phyloP scores from a whole-genome alignment of 1,140 invertebrate genomes.

The Lutraria rhynchaena region DNA sequence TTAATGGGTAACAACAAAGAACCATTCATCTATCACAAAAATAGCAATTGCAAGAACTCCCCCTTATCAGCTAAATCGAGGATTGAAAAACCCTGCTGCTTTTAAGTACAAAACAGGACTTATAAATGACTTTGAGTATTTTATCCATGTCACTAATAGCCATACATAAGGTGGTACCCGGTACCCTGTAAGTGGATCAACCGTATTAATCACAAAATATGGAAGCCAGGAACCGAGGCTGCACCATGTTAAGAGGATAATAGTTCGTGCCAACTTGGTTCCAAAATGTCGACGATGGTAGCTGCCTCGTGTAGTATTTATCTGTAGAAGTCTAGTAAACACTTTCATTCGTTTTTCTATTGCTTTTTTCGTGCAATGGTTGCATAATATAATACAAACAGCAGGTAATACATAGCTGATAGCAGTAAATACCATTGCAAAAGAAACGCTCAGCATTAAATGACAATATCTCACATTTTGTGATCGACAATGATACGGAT shows the following conservation, averaged over 20 bases:
- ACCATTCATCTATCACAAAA: too few relatives aligned
- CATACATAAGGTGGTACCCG: conserved; percentile 44
- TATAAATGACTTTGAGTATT: conserved; percentile 19
- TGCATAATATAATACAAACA: conserved; percentile 27
- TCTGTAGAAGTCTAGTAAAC: conserved; percentile 14
- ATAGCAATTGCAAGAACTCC: too few relatives aligned
- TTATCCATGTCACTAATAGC: conserved; percentile 28
- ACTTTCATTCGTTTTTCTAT: conserved; percentile 17
- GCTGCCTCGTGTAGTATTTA: conserved; percentile 36
- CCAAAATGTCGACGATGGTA: conserved; percentile 40
- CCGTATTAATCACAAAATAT: conserved; percentile 14
- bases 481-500: not conserved
- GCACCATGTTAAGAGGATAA: not conserved
- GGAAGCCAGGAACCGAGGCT: conserved; percentile 24
- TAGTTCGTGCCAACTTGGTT: conserved; percentile 41
- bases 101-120: conserved; percentile 30
- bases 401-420: not conserved
- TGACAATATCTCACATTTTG: conserved; percentile 6
- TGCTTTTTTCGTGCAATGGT: not conserved
- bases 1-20: too few relatives aligned
- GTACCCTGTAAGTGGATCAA: conserved; percentile 31
- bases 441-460: conserved; percentile 1
- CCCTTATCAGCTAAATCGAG: too few relatives aligned
- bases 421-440: conserved; percentile 1
- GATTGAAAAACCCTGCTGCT: conserved; percentile 11